A percentile compares a stretch with the other conserved stretches of the same genome.
phyloP scores from a whole-genome alignment of 2,888 invertebrate species.

The Parascotia fuliginaria region DNA sequence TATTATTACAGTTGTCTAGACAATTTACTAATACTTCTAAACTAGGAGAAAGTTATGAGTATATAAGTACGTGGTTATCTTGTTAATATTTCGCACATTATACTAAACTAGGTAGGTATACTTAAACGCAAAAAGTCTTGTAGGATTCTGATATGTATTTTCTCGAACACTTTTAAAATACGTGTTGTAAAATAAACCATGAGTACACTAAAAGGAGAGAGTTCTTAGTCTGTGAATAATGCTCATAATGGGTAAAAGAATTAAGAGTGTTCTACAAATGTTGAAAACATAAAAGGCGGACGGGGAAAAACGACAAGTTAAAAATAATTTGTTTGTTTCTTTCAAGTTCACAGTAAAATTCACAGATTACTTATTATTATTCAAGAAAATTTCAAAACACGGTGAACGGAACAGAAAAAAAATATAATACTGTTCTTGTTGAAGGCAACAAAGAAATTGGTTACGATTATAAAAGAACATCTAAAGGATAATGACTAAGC shows the following conservation, averaged over 20 bases:
- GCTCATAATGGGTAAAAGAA: neutral
- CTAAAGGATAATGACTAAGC: no score
- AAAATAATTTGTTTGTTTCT: neutral
- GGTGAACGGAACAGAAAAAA: no score
- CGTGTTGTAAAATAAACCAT: no score
- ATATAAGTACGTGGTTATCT: conserved; percentile 11
- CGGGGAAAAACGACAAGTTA: neutral
- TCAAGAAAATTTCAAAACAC: neutral
- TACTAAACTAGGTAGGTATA: no score
- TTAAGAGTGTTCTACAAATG: neutral
- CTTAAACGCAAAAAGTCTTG: neutral
- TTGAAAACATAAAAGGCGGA: neutral
- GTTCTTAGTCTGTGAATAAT: neutral
- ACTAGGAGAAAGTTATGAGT: conserved; percentile 32
- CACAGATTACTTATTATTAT: neutral
- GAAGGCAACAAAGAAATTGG: no score
- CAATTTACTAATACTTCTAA: conserved; percentile 44
- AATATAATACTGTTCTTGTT: no score
- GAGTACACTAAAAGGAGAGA: no score
- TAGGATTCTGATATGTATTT: neutral
- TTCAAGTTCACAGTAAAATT: neutral
- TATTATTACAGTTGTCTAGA: conserved; percentile 55
- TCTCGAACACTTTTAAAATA: neutral
- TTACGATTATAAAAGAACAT: no score
- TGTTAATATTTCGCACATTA: no score